Percentiles rank a stretch among this genome's conserved stretches.
Conservation (phyloP, 1,140 invertebrate genomes). For the Listronotus bonariensis region DNA sequence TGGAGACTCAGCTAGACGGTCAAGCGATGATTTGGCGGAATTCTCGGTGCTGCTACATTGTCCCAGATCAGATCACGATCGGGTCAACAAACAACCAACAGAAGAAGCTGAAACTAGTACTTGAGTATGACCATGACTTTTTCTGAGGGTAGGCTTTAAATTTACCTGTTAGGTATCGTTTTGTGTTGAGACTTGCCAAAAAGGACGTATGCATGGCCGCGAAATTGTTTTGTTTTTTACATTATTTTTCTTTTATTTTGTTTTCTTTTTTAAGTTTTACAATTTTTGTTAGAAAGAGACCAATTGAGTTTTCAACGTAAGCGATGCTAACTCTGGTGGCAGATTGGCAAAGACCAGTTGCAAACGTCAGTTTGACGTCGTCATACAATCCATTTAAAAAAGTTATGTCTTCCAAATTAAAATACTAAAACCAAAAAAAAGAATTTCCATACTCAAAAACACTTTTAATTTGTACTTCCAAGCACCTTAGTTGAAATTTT, state of each 20-base stretch:
- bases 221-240: constrained; percentile 2
- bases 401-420: too few relatives aligned
- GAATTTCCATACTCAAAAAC: too few relatives aligned
- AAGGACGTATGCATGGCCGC: neutral
- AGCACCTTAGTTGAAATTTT: too few relatives aligned
- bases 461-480: too few relatives aligned
- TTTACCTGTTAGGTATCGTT: neutral
- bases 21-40: constrained; percentile 56
- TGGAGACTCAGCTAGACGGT: constrained; percentile 69
- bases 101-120: neutral
- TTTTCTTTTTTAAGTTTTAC: too few relatives aligned
- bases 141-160: constrained; percentile 25
- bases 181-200: too few relatives aligned
- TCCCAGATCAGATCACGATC: constrained; percentile 50
- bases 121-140: constrained; percentile 2
- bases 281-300: too few relatives aligned
- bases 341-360: too few relatives aligned
- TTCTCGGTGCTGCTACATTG: constrained; percentile 47
- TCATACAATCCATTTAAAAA: too few relatives aligned
- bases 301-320: too few relatives aligned
- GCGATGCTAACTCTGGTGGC: too few relatives aligned
- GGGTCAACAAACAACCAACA: constrained; percentile 24
- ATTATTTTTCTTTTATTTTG: neutral
- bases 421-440: too few relatives aligned
- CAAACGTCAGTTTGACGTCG: neutral